phyloP scores from a whole-genome alignment of 2,113 vertebrate genomes.

The Eulemur rufifrons region DNA sequence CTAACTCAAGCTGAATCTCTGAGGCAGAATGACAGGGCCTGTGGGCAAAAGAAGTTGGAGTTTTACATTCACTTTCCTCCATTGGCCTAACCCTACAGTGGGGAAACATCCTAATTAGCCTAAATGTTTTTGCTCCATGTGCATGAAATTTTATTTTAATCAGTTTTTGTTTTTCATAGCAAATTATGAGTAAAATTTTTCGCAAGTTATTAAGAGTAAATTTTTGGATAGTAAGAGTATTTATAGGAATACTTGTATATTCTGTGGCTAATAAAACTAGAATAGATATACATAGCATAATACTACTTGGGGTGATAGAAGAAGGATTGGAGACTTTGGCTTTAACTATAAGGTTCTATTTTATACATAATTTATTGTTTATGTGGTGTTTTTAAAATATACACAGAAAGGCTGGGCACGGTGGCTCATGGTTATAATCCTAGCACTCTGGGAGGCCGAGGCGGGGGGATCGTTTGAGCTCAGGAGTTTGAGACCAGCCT shows the following conservation, averaged over 20 bases:
- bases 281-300: background rate
- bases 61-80: background rate
- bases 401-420: background rate
- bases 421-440: too few relatives aligned
- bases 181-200: constrained; percentile 8
- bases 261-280: background rate
- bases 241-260: background rate
- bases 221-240: background rate
- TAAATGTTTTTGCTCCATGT: background rate
- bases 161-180: background rate
- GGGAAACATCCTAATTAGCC: background rate
- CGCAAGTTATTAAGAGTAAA: constrained; percentile 3
- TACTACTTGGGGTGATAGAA: background rate
- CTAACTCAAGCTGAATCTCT: background rate
- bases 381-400: background rate
- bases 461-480: too few relatives aligned
- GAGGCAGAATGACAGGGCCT: background rate
- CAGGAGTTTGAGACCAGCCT: too few relatives aligned
- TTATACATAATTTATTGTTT: background rate
- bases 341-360: background rate
- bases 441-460: too few relatives aligned
- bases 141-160: background rate
- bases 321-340: background rate
- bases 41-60: background rate
- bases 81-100: background rate